phyloP scores from a whole-genome alignment of 2,797 vertebrate genomes.

The Pogoniulus pusillus region DNA sequence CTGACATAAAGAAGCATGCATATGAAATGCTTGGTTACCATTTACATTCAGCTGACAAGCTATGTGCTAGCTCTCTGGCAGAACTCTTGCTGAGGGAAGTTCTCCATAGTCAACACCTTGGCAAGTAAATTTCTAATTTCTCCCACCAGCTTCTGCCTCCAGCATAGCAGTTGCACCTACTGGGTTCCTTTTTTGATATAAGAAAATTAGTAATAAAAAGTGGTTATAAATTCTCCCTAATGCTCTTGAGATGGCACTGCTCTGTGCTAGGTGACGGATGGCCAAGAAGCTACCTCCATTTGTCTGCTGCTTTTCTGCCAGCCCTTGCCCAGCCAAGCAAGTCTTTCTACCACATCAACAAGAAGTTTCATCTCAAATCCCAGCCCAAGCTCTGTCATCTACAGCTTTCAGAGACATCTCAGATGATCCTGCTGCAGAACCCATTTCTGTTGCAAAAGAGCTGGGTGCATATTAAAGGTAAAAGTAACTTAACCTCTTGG shows the following conservation, averaged over 20 bases:
- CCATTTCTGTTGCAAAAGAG: neutral
- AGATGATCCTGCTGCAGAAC: neutral
- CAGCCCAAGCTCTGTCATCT: neutral
- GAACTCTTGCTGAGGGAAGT: neutral
- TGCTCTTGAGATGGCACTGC: too few relatives aligned
- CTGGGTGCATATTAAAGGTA: neutral
- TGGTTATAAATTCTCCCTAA: neutral
- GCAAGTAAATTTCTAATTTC: neutral
- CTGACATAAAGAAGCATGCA: neutral
- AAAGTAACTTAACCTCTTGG: too few relatives aligned
- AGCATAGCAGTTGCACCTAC: neutral
- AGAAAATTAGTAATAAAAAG: neutral
- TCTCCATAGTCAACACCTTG: neutral
- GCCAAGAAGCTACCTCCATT: neutral
- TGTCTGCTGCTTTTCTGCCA: neutral
- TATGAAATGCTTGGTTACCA: neutral
- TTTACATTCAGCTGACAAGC: neutral
- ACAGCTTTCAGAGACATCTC: neutral
- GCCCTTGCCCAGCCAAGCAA: neutral
- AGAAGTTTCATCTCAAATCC: neutral
- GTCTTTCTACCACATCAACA: neutral
- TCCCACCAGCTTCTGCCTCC: neutral
- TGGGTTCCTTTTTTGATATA: rapidly evolving
- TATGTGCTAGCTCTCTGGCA: neutral
- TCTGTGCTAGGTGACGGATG: rapidly evolving